Conservation (phyloP, 2,797 vertebrate species). For the Hapalemur alaotrensis region DNA sequence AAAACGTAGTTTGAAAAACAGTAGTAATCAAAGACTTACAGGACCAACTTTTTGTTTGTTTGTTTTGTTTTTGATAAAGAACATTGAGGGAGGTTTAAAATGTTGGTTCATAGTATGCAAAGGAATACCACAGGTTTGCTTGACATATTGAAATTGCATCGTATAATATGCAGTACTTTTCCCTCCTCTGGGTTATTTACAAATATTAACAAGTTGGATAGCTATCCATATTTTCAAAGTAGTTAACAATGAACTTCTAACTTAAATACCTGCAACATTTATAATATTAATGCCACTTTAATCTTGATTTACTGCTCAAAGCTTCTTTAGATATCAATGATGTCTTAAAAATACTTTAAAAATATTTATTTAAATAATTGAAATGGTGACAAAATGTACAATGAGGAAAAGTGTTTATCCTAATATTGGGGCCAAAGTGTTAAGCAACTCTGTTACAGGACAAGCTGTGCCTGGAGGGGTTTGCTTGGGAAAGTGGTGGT, state of each 20-base stretch:
- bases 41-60: background rate
- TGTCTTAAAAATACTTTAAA: background rate
- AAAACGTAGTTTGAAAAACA: background rate
- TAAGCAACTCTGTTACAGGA: background rate
- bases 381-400: background rate
- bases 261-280: background rate
- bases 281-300: background rate
- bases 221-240: background rate
- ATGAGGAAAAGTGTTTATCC: background rate
- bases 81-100: background rate
- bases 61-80: background rate
- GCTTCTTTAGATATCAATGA: background rate
- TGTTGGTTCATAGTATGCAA: background rate
- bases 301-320: background rate
- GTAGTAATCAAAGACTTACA: background rate
- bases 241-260: background rate
- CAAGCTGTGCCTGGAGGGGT: constrained; percentile 20
- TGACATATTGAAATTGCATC: background rate
- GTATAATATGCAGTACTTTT: background rate
- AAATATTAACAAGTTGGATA: background rate
- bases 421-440: background rate
- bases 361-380: background rate
- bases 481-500: constrained; percentile 45
- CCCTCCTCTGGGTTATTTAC: background rate
- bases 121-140: background rate